Evolutionary conservation across 2,797 vertebrate species (phyloP), one percentile per base, ranked within the genome.

Genomic region (Podarcis lilfordi): DNA sequence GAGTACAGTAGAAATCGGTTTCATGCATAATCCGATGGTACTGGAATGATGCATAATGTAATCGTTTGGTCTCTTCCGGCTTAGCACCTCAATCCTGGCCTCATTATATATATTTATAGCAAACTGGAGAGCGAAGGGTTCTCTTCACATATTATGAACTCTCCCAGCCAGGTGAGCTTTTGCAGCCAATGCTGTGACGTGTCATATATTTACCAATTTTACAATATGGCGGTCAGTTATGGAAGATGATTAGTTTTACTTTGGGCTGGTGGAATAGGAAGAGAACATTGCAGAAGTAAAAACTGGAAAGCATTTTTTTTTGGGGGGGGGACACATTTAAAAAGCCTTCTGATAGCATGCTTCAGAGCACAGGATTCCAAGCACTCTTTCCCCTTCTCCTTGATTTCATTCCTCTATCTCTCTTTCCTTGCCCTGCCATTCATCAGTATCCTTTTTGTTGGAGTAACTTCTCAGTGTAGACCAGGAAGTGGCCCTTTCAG

Each of bases 1-100:
- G 37, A 91, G 82, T 27, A 84, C 80, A 90, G 90, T 45, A 88
- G 90, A 93, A 90, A 90, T 5, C 0, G 83, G 90, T 93, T 92
- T 66, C 79, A 74, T 92, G 79, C 68, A 85, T 91, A 85, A 86
- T 74, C 90, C 77, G n/a, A 35, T 89, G 81, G 82, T 55, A 10
- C 89, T 85, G 79, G 77, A 90, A 82, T 77, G 88, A 91, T 89
- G 91, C 86, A 91, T 84, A 88, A 89, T 91, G 72, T 82, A 93
- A 86, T 89, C 81, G 68, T 84, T 88, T 88, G 82, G 21, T 85
- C 59, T 0, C 45, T 80, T 92, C 79, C 80, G 71, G 86, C 85
- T 68, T 75, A 61, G 79, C 86, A 86, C 64, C 43, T 91, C 82
- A 78, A 76, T 25, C 85, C 27, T 78, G 75, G 37, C 43, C 50